Conservation (phyloP, 35 echinoderm and acorn worm species). For the Eucidaris tribuloides region DNA sequence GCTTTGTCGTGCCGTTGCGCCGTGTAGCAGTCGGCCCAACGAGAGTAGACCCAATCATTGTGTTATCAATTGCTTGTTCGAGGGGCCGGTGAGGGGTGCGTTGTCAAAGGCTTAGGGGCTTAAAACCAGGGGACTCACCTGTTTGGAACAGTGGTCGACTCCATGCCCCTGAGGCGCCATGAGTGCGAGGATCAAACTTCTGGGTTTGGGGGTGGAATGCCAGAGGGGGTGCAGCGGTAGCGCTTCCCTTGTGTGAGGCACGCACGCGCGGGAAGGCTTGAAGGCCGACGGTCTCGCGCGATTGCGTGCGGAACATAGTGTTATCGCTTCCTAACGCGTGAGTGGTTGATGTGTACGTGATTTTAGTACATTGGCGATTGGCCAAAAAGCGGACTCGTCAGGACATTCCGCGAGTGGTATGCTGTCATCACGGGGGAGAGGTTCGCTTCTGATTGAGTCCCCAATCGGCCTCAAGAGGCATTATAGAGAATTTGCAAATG, state of each 20-base stretch:
- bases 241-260: conserved; percentile 55
- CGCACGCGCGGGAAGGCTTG: conserved; percentile 84
- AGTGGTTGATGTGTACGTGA: too few species aligned
- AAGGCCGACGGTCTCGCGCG: conserved; percentile 53
- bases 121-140: too few species aligned
- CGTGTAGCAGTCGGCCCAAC: background rate
- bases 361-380: too few species aligned
- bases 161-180: too few species aligned
- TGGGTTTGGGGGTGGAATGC: conserved; percentile 43
- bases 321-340: too few species aligned
- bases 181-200: conserved; percentile 74
- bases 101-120: too few species aligned
- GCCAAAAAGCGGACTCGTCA: conserved; percentile 75
- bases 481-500: background rate
- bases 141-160: too few species aligned
- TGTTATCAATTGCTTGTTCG: conserved; percentile 13
- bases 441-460: background rate
- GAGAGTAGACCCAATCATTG: background rate
- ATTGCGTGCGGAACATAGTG: conserved; percentile 74
- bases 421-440: conserved; percentile 81
- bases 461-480: background rate
- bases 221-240: conserved; percentile 33
- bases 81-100: conserved; percentile 59
- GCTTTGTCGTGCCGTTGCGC: background rate
- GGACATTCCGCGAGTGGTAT: conserved; percentile 74